A percentile compares a stretch with the other conserved stretches of the same genome.
phyloP scores from a whole-genome alignment of 2,113 vertebrate genomes.

The Isurus oxyrinchus region DNA sequence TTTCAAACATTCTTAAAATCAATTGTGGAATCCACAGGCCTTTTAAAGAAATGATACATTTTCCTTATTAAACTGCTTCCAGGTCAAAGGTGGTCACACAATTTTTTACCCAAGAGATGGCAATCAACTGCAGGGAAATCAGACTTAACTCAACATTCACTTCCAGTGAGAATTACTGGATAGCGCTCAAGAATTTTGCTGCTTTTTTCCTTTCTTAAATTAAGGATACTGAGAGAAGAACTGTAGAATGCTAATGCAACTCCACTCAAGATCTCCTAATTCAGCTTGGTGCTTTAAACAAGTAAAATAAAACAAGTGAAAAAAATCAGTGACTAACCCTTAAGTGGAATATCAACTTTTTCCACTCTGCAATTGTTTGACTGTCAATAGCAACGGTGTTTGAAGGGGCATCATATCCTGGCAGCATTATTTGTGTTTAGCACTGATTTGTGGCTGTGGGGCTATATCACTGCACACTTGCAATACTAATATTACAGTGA shows the following conservation, averaged over 20 bases:
- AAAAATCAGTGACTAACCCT: background rate
- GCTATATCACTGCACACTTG: background rate
- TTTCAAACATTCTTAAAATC: no score
- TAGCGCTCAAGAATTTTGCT: background rate
- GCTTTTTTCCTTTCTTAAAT: background rate
- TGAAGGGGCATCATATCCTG: background rate
- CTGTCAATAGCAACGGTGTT: background rate
- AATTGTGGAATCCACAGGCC: no score
- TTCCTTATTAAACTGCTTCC: no score
- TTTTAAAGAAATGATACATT: no score
- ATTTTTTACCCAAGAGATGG: background rate
- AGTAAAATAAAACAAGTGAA: background rate
- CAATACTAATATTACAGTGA: background rate
- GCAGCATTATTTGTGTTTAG: background rate
- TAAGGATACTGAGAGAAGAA: background rate
- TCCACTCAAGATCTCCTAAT: background rate
- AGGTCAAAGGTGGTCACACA: no score
- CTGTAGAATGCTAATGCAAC: background rate
- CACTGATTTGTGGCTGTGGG: background rate
- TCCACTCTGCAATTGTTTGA: background rate
- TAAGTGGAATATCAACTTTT: background rate
- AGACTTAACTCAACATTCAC: background rate
- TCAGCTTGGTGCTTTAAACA: background rate
- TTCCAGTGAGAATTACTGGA: background rate
- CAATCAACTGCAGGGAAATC: background rate